These are phyloP conservation scores for Drosophila kurseongensis DNA, from an alignment of 1,140 invertebrate species.

Conservation along the genomic window DNA sequence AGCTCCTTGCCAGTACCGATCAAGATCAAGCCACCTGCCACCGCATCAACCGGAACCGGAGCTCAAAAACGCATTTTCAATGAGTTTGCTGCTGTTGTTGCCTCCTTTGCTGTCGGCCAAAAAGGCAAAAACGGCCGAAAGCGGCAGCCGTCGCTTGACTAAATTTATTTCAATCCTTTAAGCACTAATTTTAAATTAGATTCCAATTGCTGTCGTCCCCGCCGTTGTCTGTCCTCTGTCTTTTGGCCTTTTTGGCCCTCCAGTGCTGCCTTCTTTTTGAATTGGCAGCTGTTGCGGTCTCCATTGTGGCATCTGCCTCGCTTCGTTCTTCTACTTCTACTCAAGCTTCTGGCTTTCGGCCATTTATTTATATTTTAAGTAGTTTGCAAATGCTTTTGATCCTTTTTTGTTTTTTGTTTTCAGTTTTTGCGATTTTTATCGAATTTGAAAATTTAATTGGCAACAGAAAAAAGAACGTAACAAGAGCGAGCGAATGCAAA, in stretches of 20 bases:
- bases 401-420: conserved; percentile 16
- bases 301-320: conserved; percentile 60
- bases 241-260: conserved; percentile 2
- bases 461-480: conserved; percentile 41
- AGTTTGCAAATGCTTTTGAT: conserved; percentile 47
- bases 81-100: conserved; percentile 38
- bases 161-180: conserved; percentile 83
- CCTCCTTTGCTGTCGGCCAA: conserved; percentile 10
- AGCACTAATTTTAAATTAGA: conserved; percentile 83
- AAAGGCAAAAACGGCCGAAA: conserved; percentile 22
- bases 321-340: conserved; percentile 29
- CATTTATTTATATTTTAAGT: conserved; percentile 46
- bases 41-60: conserved; percentile 60
- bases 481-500: conserved; percentile 49
- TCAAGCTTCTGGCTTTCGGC: conserved; percentile 4
- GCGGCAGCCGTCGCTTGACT: conserved; percentile 61
- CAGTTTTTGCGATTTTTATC: conserved; percentile 67
- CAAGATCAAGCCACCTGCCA: conserved; percentile 75
- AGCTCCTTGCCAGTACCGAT: conserved; percentile 7
- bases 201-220: conserved; percentile 62
- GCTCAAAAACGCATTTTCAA: conserved; percentile 67
- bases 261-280: conserved; percentile 3
- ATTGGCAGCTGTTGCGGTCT: conserved; percentile 68
- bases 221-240: neutral
- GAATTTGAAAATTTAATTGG: conserved; percentile 68